These are phyloP conservation scores for Xenentodon cancila DNA, from an alignment of 2,797 vertebrate genomes.

Conservation along the genomic window DNA sequence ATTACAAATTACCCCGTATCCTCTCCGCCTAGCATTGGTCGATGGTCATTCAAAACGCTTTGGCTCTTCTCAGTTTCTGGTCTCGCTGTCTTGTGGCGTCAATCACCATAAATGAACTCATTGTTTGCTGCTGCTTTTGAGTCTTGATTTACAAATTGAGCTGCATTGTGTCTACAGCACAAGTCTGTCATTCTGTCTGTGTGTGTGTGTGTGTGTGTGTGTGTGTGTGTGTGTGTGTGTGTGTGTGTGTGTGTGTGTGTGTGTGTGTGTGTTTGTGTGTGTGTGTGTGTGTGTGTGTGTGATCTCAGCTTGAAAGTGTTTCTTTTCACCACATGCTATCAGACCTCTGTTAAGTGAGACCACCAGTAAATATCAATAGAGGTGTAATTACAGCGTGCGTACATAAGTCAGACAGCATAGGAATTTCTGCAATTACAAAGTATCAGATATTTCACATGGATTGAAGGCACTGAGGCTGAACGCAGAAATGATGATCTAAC, in stretches of 20 bases:
- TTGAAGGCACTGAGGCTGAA: constrained; percentile 12
- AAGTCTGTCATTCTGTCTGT: constrained; percentile 59
- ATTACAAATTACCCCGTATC: constrained; percentile 74
- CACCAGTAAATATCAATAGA: constrained; percentile 24
- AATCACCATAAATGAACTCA: constrained; percentile 78
- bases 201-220: constrained; percentile 34
- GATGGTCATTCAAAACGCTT: constrained; percentile 78
- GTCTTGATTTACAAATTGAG: constrained; percentile 83
- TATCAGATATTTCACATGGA: neutral
- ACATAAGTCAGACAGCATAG: neutral
- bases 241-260: constrained; percentile 49
- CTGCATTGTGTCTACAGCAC: constrained; percentile 65
- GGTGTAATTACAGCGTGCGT: neutral
- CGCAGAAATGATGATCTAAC: constrained; percentile 11
- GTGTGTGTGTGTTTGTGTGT: constrained; percentile 44
- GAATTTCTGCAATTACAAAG: neutral
- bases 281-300: constrained; percentile 39
- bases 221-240: constrained; percentile 48
- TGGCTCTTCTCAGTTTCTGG: constrained; percentile 72
- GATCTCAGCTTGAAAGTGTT: constrained; percentile 44
- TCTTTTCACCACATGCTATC: constrained; percentile 47
- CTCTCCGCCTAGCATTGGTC: constrained; percentile 65
- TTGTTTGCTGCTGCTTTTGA: constrained; percentile 77
- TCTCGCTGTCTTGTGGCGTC: constrained; percentile 77
- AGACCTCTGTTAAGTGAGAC: constrained; percentile 47